Evolutionary conservation across 2,797 vertebrate genomes (phyloP), one percentile per base, ranked within the genome.

Genomic region (Esox masquinongy): DNA sequence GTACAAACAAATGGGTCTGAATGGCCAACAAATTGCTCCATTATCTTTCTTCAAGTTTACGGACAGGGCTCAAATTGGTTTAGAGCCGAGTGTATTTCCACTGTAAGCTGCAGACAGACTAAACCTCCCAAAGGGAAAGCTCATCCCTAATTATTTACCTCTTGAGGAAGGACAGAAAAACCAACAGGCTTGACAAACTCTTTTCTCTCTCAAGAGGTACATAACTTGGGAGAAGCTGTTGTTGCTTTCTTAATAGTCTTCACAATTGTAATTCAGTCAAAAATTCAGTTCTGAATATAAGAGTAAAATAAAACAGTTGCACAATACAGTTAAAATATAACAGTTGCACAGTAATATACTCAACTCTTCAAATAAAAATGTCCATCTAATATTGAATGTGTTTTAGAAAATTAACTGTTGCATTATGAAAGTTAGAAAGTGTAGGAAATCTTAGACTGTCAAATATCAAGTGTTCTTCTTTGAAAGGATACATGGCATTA

Each of bases 81-180:
- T 74, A 70, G 64, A 63, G 56, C 22, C 19, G 31, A 69, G 51
- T 69, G 66, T 75, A 34, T 64, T 47, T 72, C 69, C 69, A 71
- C 69, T 51, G 34, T 59, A 71, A 26, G 49, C 17, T 64, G 43
- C 64, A 34, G 36, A 73, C 17, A 36, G 51, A 51, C 29, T 53
- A 68, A 68, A 68, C 26, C 64, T 12, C 72, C 39, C 11, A 34
- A 72, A 59, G 0, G 31, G 19, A 51, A 59, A 19, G 43, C 43
- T 49, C 29, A 70, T 22, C 34, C n/a, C 16, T 14, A 24, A 39
- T 26, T 50, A 49, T 26, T 26, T 4, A 47, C 9, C 68, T 50
- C 26, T 51, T 19, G 5, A 19, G 4, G 19, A 39, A 67, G 12
- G 6, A 39, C 15, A 26, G 72, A 22, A 12, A 24, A 39, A 51